These are phyloP conservation scores for Tenthredo amoena DNA, from an alignment of 2,888 invertebrate genomes.

Conservation along the genomic window DNA sequence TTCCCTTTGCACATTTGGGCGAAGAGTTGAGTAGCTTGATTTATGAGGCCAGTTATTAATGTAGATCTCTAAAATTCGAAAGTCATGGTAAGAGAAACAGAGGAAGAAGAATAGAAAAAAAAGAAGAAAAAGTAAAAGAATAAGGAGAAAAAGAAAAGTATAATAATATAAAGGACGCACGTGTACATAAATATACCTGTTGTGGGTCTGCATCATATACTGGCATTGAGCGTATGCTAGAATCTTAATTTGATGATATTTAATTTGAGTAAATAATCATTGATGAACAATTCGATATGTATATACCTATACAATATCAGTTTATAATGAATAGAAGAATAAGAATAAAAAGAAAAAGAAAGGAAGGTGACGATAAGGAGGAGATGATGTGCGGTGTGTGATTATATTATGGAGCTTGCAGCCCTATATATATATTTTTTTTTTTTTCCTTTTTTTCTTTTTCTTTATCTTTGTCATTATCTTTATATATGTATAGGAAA, in stretches of 20 bases:
- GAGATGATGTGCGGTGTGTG: not conserved
- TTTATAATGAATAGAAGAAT: not conserved
- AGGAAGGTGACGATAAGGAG: not conserved
- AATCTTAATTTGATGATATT: conserved; percentile 19
- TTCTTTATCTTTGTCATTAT: conserved; percentile 15
- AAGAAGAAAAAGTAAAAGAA: not conserved
- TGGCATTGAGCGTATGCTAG: not conserved
- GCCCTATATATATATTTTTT: conserved; percentile 44
- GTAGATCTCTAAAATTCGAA: conserved; percentile 42
- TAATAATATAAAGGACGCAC: conserved; percentile 8
- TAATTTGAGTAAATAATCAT: not conserved
- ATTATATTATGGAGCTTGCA: conserved; percentile 5
- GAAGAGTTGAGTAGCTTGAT: not conserved
- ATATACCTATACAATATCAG: conserved; percentile 5
- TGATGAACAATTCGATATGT: not conserved
- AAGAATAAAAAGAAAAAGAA: not conserved
- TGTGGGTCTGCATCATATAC: not conserved
- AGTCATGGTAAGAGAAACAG: not conserved
- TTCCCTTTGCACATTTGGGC: not conserved
- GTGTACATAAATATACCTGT: conserved; percentile 13
- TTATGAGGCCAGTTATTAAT: conserved; percentile 32
- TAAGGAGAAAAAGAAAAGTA: not conserved
- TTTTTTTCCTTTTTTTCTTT: not conserved
- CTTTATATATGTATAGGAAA: conserved; percentile 43
- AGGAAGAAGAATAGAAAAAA: not conserved